phyloP scores from a whole-genome alignment of 2,113 vertebrate genomes.

The Parotia lawesii region DNA sequence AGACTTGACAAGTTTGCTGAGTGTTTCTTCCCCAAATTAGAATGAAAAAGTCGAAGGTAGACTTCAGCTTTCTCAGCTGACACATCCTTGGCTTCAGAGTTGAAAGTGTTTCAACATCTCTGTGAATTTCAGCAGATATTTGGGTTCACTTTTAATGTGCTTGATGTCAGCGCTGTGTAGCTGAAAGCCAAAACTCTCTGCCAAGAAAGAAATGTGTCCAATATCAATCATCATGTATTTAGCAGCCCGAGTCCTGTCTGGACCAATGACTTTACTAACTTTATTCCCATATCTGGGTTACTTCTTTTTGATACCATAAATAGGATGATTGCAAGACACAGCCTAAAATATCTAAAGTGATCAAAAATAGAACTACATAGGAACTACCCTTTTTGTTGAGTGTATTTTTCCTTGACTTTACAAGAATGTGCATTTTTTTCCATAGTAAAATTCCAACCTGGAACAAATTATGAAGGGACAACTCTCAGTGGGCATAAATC shows the following conservation, averaged over 20 bases:
- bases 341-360: conserved; percentile 18
- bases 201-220: conserved; percentile 58
- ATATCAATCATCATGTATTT: conserved; percentile 53
- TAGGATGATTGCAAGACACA: conserved; percentile 15
- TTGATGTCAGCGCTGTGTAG: conserved; percentile 34
- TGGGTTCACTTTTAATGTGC: conserved; percentile 55
- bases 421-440: conserved; percentile 3
- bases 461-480: conserved; percentile 55
- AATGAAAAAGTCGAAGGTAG: conserved; percentile 46
- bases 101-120: conserved; percentile 63
- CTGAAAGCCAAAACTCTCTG: conserved; percentile 52
- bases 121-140: conserved; percentile 62
- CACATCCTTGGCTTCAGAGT: conserved; percentile 53
- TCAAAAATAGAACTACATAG: conserved; percentile 12
- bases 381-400: not conserved
- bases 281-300: conserved; percentile 34
- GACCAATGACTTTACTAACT: conserved; percentile 49
- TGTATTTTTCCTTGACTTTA: not conserved
- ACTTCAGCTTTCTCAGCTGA: conserved; percentile 47
- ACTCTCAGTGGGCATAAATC: conserved; percentile 46
- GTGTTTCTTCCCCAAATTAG: conserved; percentile 18
- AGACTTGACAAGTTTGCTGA: conserved; percentile 56
- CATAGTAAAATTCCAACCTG: conserved; percentile 39
- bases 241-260: conserved; percentile 49
- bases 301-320: conserved; percentile 46